These are phyloP conservation scores for Rhagoletis zephyria DNA, from an alignment of 1,140 invertebrate genomes.

Conservation along the genomic window DNA sequence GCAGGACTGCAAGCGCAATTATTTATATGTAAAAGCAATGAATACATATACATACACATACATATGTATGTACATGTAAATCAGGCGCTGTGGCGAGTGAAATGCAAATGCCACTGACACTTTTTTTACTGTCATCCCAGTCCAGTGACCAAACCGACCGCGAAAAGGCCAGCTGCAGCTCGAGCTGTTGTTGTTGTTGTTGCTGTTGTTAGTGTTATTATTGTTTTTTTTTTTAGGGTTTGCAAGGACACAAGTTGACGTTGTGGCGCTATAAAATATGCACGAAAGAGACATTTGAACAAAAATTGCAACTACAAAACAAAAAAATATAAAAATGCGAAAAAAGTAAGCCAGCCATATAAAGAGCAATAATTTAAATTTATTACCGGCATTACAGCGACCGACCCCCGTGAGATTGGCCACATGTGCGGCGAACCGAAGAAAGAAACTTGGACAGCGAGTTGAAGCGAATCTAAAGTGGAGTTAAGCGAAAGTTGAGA, in stretches of 20 bases:
- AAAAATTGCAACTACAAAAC: background rate
- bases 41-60: background rate
- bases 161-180: background rate
- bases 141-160: background rate
- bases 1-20: background rate
- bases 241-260: background rate
- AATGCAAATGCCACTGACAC: background rate
- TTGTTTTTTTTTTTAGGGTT: background rate
- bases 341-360: background rate
- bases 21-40: background rate
- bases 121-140: background rate
- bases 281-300: background rate
- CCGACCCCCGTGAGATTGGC: background rate
- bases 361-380: conserved; percentile 20
- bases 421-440: background rate
- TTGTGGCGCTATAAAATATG: background rate
- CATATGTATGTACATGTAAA: background rate
- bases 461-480: background rate
- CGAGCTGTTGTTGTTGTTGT: background rate
- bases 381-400: conserved; percentile 2
- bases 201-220: background rate
- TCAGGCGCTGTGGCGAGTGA: background rate
- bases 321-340: no score
- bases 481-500: background rate
- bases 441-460: background rate